These are phyloP conservation scores for Nettapus auritus DNA, from an alignment of 2,113 vertebrate species.

Conservation along the genomic window DNA sequence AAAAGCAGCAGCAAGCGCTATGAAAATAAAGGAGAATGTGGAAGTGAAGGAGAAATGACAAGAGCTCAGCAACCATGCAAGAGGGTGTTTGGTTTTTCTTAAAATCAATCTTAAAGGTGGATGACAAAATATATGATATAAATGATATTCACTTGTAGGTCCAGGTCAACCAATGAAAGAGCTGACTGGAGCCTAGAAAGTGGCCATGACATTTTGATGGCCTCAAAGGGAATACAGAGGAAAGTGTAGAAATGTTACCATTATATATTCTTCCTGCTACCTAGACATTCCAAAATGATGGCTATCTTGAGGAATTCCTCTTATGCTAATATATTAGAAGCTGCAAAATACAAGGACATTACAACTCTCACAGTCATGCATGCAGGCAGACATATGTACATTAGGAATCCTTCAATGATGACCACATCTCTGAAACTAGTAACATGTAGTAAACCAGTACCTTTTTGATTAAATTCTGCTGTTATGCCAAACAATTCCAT, in stretches of 20 bases:
- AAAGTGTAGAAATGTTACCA: constrained; percentile 42
- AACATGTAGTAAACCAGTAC: background rate
- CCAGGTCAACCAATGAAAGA: constrained; percentile 3
- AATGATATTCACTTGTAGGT: constrained; percentile 21
- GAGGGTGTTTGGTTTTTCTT: background rate
- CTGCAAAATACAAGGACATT: background rate
- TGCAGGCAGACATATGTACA: background rate
- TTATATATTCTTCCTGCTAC: background rate
- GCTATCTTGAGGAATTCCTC: constrained; percentile 56
- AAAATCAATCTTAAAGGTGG: constrained; percentile 30
- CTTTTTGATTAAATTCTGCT: background rate
- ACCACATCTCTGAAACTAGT: background rate
- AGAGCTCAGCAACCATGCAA: constrained; percentile 29
- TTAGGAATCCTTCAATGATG: background rate
- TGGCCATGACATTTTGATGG: background rate
- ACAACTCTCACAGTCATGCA: background rate
- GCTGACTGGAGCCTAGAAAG: constrained; percentile 32
- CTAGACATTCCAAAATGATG: constrained; percentile 73
- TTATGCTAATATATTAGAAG: constrained; percentile 5
- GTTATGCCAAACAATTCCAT: background rate
- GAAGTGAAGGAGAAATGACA: constrained; percentile 13
- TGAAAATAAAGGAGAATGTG: constrained; percentile 34
- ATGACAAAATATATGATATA: constrained; percentile 19
- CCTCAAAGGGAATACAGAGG: constrained; percentile 29
- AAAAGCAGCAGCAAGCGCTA: constrained; percentile 20